Percentiles rank a stretch among this genome's conserved stretches.
Conservation (phyloP, 2,888 invertebrate genomes). For the Villa cingulata region DNA sequence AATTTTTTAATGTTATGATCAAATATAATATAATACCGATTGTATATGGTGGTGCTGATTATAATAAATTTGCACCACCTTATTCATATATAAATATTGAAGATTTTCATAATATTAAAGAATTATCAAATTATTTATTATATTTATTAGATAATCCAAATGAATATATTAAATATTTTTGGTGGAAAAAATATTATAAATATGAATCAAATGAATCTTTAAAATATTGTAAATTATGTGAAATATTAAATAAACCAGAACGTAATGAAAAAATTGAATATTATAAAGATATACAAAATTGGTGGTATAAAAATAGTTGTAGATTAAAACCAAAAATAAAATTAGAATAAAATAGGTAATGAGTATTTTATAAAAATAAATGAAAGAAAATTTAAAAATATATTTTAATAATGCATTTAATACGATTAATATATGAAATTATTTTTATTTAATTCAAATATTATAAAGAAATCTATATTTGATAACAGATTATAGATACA, state of each 20-base stretch:
- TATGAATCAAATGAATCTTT: slow-evolving; percentile 23
- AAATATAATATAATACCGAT: slow-evolving; percentile 38
- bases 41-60: slow-evolving; percentile 54
- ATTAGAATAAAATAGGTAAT: slow-evolving; percentile 6
- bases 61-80: slow-evolving; percentile 43
- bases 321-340: slow-evolving; percentile 22
- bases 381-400: no score
- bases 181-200: slow-evolving; percentile 46
- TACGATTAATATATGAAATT: no score
- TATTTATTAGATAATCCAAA: slow-evolving; percentile 34
- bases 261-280: slow-evolving; percentile 19
- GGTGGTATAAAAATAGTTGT: slow-evolving; percentile 30
- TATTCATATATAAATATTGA: slow-evolving; percentile 52
- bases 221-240: slow-evolving; percentile 29
- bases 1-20: slow-evolving; percentile 28
- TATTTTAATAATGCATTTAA: no score
- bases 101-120: slow-evolving; percentile 42
- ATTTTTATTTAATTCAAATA: no score
- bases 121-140: slow-evolving; percentile 44
- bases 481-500: no score
- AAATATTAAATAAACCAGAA: slow-evolving; percentile 22
- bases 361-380: no score
- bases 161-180: slow-evolving; percentile 49
- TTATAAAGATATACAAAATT: slow-evolving; percentile 26
- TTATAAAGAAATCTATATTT: no score